phyloP scores from a whole-genome alignment of 2,113 vertebrate species.

The human (Homo sapiens) region GRCh38 chr6:90585501-90586000 shows the following conservation, averaged over 20 bases:
- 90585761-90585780: not conserved
- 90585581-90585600: constrained; percentile 6
- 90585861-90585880: not conserved
- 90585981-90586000: not conserved
- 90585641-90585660: not conserved
- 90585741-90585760: not conserved
- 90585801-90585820: not conserved
- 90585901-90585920: not conserved
- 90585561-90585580: not conserved
- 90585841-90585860: not conserved
- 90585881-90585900: not conserved
- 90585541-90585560: not conserved
- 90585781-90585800: not conserved
- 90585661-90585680: not conserved
- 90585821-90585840: not conserved
- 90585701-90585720: not conserved
- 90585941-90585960: not conserved
- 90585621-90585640: not conserved
- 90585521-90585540: not conserved
- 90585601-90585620: not conserved
- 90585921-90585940: not conserved
- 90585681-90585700: not conserved
- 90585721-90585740: not conserved
- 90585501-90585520: not conserved
- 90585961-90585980: not conserved